These are phyloP conservation scores for Geococcyx californianus DNA, from an alignment of 2,113 vertebrate species.

Conservation along the genomic window DNA sequence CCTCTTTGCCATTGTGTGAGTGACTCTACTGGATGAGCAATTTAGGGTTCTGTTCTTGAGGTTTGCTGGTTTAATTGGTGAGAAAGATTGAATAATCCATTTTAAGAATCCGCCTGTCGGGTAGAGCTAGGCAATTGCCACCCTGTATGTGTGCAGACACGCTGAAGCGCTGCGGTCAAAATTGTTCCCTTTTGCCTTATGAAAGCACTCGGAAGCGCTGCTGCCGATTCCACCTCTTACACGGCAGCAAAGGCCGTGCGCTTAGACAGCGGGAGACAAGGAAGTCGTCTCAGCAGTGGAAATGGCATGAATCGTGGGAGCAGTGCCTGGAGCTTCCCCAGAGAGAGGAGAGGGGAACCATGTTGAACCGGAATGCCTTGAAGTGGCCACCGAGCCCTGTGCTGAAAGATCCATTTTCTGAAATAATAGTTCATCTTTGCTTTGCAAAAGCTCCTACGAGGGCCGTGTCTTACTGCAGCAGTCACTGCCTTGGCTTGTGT, in stretches of 20 bases:
- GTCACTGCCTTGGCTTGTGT: neutral
- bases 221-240: neutral
- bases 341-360: neutral
- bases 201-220: accelerated
- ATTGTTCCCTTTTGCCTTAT: neutral
- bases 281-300: neutral
- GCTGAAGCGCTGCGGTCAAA: neutral
- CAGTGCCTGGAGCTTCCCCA: neutral
- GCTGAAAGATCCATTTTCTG: neutral
- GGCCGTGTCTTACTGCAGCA: neutral
- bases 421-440: neutral
- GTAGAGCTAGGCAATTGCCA: neutral
- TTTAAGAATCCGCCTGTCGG: neutral
- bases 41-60: neutral
- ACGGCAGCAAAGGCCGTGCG: neutral
- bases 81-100: neutral
- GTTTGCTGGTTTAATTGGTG: neutral
- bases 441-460: neutral
- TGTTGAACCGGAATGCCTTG: neutral
- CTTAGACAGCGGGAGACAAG: neutral
- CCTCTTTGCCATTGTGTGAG: neutral
- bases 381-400: neutral
- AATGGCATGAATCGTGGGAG: neutral
- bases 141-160: neutral
- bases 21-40: neutral